These are phyloP conservation scores for Meiosimyza platycephala DNA, from an alignment of 2,888 invertebrate genomes.

Conservation along the genomic window DNA sequence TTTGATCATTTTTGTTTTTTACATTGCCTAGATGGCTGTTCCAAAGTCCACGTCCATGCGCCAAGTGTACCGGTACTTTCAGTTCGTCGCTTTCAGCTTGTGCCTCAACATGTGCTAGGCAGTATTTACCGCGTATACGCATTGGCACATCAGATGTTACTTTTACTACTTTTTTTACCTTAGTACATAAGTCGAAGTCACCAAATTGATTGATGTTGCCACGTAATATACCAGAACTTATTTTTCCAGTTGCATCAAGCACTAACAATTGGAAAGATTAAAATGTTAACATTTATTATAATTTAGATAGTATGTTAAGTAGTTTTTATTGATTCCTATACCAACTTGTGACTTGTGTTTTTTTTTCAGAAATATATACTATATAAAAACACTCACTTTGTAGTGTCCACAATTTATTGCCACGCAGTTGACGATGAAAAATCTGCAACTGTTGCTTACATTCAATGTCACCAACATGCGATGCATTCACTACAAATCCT, in stretches of 20 bases:
- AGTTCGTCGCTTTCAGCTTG: constrained; percentile 71
- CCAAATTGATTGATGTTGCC: constrained; percentile 79
- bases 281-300: no score
- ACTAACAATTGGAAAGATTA: constrained; percentile 67
- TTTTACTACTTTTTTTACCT: constrained; percentile 70
- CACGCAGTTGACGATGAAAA: constrained; percentile 75
- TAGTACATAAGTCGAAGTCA: constrained; percentile 77
- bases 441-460: constrained; percentile 77
- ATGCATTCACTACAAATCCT: constrained; percentile 77
- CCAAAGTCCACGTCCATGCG: constrained; percentile 74
- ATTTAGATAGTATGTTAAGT: no score
- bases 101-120: constrained; percentile 75
- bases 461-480: constrained; percentile 73
- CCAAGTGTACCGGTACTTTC: constrained; percentile 74
- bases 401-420: constrained; percentile 78
- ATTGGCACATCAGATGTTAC: constrained; percentile 72
- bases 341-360: no score
- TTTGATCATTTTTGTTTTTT: constrained; percentile 50
- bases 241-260: constrained; percentile 79
- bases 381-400: constrained; percentile 77
- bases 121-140: constrained; percentile 77
- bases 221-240: constrained; percentile 76
- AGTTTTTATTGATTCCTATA: no score
- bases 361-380: no score
- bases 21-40: constrained; percentile 75